phyloP scores from a whole-genome alignment of 2,113 vertebrate species.

The Atrichornis clamosus region DNA sequence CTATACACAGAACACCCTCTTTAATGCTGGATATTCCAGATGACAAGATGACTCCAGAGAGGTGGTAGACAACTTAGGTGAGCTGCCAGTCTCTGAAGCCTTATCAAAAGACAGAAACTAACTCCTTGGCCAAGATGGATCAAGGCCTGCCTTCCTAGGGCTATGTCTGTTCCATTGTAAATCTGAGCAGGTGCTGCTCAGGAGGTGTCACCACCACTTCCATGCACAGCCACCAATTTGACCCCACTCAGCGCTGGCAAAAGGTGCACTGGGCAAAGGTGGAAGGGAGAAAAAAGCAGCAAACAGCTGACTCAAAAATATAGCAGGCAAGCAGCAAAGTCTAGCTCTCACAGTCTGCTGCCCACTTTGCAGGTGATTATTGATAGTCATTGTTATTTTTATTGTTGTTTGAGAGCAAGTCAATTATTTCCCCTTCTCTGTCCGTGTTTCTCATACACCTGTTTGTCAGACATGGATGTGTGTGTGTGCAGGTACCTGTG shows the following conservation, averaged over 20 bases:
- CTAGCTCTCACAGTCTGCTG: not conserved
- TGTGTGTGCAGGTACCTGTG: too few relatives aligned
- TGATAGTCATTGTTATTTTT: not conserved
- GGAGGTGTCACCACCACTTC: not conserved
- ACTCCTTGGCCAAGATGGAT: not conserved
- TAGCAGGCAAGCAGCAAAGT: not conserved
- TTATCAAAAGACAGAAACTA: not conserved
- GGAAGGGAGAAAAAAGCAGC: not conserved
- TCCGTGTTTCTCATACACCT: not conserved
- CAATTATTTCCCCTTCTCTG: not conserved
- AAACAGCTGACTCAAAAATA: not conserved
- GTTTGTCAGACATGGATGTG: not conserved
- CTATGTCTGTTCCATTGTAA: not conserved
- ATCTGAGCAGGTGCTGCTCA: not conserved
- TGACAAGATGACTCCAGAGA: not conserved
- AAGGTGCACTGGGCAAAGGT: not conserved
- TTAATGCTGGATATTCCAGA: not conserved
- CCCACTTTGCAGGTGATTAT: not conserved
- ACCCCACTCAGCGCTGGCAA: not conserved
- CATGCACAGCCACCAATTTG: not conserved
- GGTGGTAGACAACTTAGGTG: not conserved
- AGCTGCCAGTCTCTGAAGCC: not conserved
- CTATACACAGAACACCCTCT: not conserved
- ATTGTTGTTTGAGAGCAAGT: not conserved
- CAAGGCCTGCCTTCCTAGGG: not conserved